A percentile compares a stretch with the other conserved stretches of the same genome.
Conservation (phyloP, 2,797 vertebrate species). For the Poecile montanus region DNA sequence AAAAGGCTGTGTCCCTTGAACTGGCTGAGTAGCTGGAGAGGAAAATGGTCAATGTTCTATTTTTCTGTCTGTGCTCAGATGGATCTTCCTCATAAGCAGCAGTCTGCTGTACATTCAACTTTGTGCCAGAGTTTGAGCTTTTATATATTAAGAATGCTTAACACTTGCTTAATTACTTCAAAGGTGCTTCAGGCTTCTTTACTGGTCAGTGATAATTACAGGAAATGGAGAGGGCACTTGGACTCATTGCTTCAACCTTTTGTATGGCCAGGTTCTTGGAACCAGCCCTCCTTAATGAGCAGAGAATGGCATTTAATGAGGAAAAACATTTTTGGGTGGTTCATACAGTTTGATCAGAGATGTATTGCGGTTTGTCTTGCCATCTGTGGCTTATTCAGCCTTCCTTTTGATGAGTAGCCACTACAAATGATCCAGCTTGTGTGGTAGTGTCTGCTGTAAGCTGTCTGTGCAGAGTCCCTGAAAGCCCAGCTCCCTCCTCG, state of each 20-base stretch:
- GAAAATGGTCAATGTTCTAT: neutral
- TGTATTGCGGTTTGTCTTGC: neutral
- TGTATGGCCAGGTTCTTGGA: neutral
- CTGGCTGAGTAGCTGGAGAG: neutral
- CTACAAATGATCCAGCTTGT: neutral
- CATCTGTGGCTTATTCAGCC: slow-evolving; percentile 11
- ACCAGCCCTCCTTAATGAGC: neutral
- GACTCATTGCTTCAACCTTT: neutral
- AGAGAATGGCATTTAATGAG: neutral
- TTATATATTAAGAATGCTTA: neutral
- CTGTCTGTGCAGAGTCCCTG: neutral
- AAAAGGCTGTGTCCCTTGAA: neutral
- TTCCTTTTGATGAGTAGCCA: slow-evolving; percentile 39
- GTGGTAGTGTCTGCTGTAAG: neutral
- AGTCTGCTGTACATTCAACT: neutral
- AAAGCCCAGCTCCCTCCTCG: neutral
- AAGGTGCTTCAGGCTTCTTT: neutral
- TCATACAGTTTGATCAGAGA: neutral
- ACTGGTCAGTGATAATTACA: neutral
- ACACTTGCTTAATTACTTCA: neutral
- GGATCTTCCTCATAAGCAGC: neutral
- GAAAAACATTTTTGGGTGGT: neutral
- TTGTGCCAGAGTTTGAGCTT: neutral
- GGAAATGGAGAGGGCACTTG: neutral
- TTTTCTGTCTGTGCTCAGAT: neutral